phyloP scores from a whole-genome alignment of 2,113 vertebrate genomes.

The Delphinus delphis region DNA sequence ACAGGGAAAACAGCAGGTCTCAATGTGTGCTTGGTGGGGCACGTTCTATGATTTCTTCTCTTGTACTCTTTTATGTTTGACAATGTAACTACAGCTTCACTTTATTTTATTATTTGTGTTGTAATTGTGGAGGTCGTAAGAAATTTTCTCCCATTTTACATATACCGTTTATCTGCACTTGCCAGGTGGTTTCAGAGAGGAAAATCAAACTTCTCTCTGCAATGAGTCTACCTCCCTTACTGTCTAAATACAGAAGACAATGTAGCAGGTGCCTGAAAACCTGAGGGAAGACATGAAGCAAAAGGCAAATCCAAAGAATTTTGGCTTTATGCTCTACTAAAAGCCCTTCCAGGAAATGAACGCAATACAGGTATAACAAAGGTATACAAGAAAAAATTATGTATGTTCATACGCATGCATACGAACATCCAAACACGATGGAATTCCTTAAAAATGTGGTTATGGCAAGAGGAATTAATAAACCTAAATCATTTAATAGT shows the following conservation, averaged over 20 bases:
- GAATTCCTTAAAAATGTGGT: conserved; percentile 33
- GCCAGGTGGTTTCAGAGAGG: conserved; percentile 67
- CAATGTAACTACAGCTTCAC: conserved; percentile 3
- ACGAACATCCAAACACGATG: neutral
- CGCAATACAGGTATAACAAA: conserved; percentile 51
- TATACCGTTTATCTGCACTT: conserved; percentile 58
- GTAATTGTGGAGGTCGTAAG: neutral
- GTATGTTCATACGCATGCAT: neutral
- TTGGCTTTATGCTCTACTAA: conserved; percentile 54
- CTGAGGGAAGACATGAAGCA: conserved; percentile 75
- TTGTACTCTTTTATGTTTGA: neutral
- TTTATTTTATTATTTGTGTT: conserved; percentile 26
- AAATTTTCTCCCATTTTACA: conserved; percentile 25
- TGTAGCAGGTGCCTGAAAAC: conserved; percentile 77
- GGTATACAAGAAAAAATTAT: conserved; percentile 51
- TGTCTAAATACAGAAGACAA: conserved; percentile 68
- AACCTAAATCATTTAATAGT: conserved; percentile 67
- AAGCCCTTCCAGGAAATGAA: conserved; percentile 68
- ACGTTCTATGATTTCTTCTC: conserved; percentile 62
- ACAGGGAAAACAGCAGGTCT: conserved; percentile 74
- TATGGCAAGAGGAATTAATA: conserved; percentile 60
- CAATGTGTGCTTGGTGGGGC: conserved; percentile 65
- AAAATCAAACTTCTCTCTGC: conserved; percentile 43
- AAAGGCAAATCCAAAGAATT: conserved; percentile 69
- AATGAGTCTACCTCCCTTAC: conserved; percentile 58